Evolutionary conservation across 2,888 invertebrate species (phyloP).

Genomic region (Mythimna lalbum): DNA sequence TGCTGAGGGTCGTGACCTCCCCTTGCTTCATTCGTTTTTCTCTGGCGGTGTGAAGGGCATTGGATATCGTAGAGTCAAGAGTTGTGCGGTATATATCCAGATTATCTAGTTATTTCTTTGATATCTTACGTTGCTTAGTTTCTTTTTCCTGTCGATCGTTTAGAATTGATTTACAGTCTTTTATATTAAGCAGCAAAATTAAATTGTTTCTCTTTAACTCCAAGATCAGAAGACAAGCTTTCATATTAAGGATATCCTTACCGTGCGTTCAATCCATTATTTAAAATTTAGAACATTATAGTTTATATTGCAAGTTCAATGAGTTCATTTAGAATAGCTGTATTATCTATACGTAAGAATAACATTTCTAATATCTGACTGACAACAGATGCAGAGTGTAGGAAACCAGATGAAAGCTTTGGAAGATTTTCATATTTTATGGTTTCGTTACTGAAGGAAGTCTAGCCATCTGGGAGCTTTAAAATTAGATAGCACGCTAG

Average conservation of each 20-base stretch:
- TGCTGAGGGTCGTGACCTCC: no score
- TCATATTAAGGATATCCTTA: conserved; percentile 10
- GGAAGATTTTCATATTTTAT: conserved; percentile 25
- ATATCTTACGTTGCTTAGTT: background rate
- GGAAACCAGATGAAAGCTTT: conserved; percentile 11
- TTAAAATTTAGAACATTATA: conserved; percentile 11
- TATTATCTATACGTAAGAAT: conserved; percentile 32
- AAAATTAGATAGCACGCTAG: conserved; percentile 26
- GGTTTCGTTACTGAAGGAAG: conserved; percentile 30
- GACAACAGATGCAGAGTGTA: conserved; percentile 24
- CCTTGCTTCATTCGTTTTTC: no score
- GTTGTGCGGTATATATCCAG: no score
- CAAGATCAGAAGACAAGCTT: conserved; percentile 27
- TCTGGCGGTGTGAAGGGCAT: no score
- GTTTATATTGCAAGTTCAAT: conserved; percentile 44
- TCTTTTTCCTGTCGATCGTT: background rate
- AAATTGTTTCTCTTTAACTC: conserved; percentile 11
- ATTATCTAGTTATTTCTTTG: no score
- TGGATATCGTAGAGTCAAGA: no score
- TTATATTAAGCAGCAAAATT: no score
- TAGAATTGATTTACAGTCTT: no score
- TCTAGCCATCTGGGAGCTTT: conserved; percentile 41
- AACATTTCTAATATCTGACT: conserved; percentile 32
- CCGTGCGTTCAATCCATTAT: conserved; percentile 1
- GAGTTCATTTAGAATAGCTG: conserved; percentile 32